Conservation (phyloP, 1,140 invertebrate genomes). For the Berghia stephanieae region DNA sequence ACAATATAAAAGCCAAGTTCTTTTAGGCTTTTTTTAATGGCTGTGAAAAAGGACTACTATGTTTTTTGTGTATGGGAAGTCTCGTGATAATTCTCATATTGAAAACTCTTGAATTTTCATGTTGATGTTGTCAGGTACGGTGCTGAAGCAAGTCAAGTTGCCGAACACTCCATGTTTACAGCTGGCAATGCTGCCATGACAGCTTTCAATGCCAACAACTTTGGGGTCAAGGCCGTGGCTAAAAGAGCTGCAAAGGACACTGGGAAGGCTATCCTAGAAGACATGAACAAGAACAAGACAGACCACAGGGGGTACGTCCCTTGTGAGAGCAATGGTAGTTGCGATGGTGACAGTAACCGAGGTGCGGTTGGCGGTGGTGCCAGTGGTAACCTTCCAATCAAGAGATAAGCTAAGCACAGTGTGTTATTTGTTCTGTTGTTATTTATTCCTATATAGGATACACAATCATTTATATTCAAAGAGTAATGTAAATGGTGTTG, state of each 20-base stretch:
- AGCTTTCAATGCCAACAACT: constrained; percentile 71
- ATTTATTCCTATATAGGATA: too few species aligned
- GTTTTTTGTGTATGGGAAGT: background rate
- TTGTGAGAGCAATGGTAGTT: background rate
- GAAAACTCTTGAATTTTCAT: background rate
- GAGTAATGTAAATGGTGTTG: too few species aligned
- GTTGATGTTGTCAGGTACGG: constrained; percentile 72
- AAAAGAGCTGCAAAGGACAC: constrained; percentile 75
- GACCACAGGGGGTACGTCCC: background rate
- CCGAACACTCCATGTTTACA: constrained; percentile 73
- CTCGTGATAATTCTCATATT: background rate
- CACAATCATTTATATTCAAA: too few species aligned
- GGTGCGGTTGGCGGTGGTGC: too few species aligned
- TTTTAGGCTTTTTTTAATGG: too few species aligned
- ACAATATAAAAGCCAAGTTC: too few species aligned
- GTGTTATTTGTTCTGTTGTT: background rate
- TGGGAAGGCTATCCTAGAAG: constrained; percentile 70
- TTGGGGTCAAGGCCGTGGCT: constrained; percentile 74
- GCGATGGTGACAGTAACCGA: background rate
- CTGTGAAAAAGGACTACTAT: background rate
- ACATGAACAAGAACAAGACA: background rate
- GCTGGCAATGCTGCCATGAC: constrained; percentile 74
- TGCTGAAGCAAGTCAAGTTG: constrained; percentile 70
- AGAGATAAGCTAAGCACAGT: background rate
- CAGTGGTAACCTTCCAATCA: background rate